Conservation (phyloP, 2,797 vertebrate genomes). For the Thaleichthys pacificus region DNA sequence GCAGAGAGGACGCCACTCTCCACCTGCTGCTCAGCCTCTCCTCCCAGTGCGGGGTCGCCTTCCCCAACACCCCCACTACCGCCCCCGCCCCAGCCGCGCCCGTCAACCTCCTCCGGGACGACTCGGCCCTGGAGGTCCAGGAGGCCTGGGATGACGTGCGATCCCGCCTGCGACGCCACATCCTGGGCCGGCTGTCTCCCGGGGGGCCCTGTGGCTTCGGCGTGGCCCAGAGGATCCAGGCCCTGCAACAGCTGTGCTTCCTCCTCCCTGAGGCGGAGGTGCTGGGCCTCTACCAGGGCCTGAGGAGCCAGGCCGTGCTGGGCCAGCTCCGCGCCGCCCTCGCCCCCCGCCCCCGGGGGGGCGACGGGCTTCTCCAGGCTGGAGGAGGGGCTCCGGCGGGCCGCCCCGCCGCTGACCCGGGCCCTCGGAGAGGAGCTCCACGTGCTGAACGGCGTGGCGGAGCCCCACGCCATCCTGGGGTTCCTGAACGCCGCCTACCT, state of each 20-base stretch:
- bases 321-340: slow-evolving; percentile 72
- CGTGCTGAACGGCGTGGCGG: slow-evolving; percentile 73
- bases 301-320: slow-evolving; percentile 77
- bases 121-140: slow-evolving; percentile 77
- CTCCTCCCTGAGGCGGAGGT: slow-evolving; percentile 88
- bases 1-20: slow-evolving; percentile 82
- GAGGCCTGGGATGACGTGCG: slow-evolving; percentile 88
- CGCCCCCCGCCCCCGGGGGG: slow-evolving; percentile 63
- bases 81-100: slow-evolving; percentile 53
- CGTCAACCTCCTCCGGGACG: slow-evolving; percentile 75
- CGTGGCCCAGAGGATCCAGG: slow-evolving; percentile 72
- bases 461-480: slow-evolving; percentile 75
- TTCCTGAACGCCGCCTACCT: slow-evolving; percentile 89
- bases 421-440: slow-evolving; percentile 86
- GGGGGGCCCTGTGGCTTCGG: slow-evolving; percentile 44
- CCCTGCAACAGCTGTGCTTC: slow-evolving; percentile 84
- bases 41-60: slow-evolving; percentile 80
- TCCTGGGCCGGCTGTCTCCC: slow-evolving; percentile 75
- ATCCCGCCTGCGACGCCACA: slow-evolving; percentile 82
- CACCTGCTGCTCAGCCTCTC: slow-evolving; percentile 87
- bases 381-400: slow-evolving; percentile 68
- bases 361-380: slow-evolving; percentile 83
- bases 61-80: slow-evolving; percentile 79
- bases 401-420: slow-evolving; percentile 72
- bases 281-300: slow-evolving; percentile 81